phyloP scores from a whole-genome alignment of 2,888 invertebrate species.

The Synergus gifuensis region DNA sequence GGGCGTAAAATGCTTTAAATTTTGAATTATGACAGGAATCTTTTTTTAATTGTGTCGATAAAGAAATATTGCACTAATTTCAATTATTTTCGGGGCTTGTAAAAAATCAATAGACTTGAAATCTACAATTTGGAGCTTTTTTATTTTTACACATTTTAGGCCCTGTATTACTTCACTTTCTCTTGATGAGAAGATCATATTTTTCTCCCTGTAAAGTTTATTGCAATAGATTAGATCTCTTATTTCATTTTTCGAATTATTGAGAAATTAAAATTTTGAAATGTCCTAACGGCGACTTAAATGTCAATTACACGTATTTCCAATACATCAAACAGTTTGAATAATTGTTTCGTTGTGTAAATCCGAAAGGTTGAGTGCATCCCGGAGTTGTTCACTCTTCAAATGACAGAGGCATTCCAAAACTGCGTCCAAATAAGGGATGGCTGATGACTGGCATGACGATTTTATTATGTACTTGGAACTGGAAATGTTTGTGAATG shows the following conservation, averaged over 20 bases:
- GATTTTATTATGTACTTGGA: conserved; percentile 18
- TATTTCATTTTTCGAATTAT: too few species aligned
- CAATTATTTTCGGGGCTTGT: too few species aligned
- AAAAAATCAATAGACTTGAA: too few species aligned
- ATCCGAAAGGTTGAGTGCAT: conserved; percentile 11
- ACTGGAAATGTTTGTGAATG: conserved; percentile 10
- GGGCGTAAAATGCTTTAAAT: too few species aligned
- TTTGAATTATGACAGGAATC: too few species aligned
- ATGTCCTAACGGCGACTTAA: conserved; percentile 1
- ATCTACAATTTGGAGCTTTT: too few species aligned
- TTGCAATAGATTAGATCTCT: too few species aligned
- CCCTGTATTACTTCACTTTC: neutral
- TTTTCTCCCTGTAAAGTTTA: neutral
- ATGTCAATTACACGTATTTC: conserved; percentile 9
- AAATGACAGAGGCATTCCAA: conserved; percentile 29
- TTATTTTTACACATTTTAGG: too few species aligned
- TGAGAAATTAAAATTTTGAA: too few species aligned
- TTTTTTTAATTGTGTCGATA: too few species aligned
- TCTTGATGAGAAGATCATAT: neutral
- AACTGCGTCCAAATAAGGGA: conserved; percentile 28
- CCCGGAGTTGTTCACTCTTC: conserved; percentile 8
- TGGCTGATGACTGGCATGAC: conserved; percentile 19
- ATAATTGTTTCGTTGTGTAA: conserved; percentile 8
- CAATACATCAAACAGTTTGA: conserved; percentile 19
- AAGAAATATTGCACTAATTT: too few species aligned